These are phyloP conservation scores for Xylota sylvarum DNA, from an alignment of 2,888 invertebrate genomes.

Conservation along the genomic window DNA sequence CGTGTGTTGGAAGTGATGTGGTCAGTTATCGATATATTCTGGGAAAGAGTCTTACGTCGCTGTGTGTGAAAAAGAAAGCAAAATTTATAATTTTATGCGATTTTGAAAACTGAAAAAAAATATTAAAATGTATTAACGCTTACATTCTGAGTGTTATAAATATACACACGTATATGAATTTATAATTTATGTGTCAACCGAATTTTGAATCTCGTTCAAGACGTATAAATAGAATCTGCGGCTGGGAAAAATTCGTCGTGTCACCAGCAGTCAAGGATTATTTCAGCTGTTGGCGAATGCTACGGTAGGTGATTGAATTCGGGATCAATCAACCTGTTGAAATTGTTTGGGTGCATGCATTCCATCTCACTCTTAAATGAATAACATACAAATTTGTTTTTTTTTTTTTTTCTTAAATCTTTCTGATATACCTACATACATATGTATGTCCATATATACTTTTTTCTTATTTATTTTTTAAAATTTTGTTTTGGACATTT, in stretches of 20 bases:
- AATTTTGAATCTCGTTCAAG: constrained; percentile 70
- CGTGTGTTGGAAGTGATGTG: constrained; percentile 56
- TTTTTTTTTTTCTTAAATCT: background rate
- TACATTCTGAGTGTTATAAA: constrained; percentile 53
- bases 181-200: constrained; percentile 72
- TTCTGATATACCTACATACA: background rate
- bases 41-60: constrained; percentile 52
- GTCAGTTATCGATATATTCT: constrained; percentile 54
- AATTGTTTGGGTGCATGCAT: constrained; percentile 68
- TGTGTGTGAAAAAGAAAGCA: constrained; percentile 62
- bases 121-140: constrained; percentile 57
- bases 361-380: constrained; percentile 3
- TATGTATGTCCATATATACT: background rate
- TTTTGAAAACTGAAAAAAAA: constrained; percentile 66
- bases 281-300: constrained; percentile 70
- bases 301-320: constrained; percentile 68
- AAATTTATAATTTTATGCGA: constrained; percentile 60
- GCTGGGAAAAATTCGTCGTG: constrained; percentile 62
- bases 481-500: background rate
- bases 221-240: constrained; percentile 59
- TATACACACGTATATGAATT: constrained; percentile 51
- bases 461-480: background rate
- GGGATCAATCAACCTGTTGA: constrained; percentile 77
- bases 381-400: background rate
- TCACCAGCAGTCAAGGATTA: constrained; percentile 72